Base-by-base conservation (phyloP, 1,140 invertebrate genomes). In the Himalopsyche phryganea region DNA sequence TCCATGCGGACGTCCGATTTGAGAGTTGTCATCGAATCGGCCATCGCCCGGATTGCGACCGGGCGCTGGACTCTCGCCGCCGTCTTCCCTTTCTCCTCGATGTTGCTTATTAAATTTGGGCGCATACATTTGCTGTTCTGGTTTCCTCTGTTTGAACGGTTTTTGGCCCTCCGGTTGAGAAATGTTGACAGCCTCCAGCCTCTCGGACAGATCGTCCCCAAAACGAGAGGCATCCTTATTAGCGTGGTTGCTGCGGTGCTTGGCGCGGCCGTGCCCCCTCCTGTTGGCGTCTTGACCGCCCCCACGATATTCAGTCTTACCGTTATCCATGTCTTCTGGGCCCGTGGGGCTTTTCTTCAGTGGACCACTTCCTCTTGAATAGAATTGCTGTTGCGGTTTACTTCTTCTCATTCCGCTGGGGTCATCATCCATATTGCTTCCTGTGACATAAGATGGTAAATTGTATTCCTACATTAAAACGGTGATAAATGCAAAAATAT, bases 381-480 rank as follows among this genome's bases (percentile, higher is more conserved):
- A 78, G 44, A 76, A 68, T 63, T 76, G 73, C 68, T 77, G 75
- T 69, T 74, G 76, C 63, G 75, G 75, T 71, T 77, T 79, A 66
- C 70, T 73, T 70, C 71, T 75, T 68, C 69, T 77, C 58, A 71
- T 72, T 65, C 75, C 72, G 69, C 72, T 77, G 67, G 53, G 71
- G 53, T 74, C 76, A 76, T 79, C 73, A 77, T 77, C 76, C 76
- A 79, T 79, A 75, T 63, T 72, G 73, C 50, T 23, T 45, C 46
- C 33, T 17, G 23, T 9, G 9, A 28, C 4, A 28, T 28, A 28
- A 28, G 9, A 28, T 9, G 4, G n/a, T n/a, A n/a, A n/a, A n/a
- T n/a, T n/a, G n/a, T n/a, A n/a, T n/a, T n/a, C n/a, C n/a, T n/a
- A n/a, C n/a, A n/a, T n/a, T n/a, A n/a, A n/a, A n/a, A n/a, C n/a